phyloP scores from a whole-genome alignment of 1,140 invertebrate genomes.

The Brachionus sp. region DNA sequence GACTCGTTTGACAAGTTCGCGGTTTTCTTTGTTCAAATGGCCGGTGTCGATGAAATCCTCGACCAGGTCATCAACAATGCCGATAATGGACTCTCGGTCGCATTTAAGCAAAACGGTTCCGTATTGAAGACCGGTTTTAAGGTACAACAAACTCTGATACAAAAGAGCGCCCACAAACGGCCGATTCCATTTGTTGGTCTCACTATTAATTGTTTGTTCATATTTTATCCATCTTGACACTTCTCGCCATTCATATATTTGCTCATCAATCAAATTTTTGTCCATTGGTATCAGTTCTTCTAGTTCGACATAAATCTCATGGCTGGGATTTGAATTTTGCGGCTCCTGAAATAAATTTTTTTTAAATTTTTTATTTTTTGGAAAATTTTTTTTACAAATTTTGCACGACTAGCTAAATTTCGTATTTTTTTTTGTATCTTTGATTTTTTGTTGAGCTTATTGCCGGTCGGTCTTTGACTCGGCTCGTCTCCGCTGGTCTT shows the following conservation, averaged over 20 bases:
- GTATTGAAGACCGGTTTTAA: conserved; percentile 38
- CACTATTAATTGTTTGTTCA: conserved; percentile 22
- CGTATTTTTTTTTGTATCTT: conserved; percentile 20
- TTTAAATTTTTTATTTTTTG: neutral
- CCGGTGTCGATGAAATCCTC: conserved; percentile 25
- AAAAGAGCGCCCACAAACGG: conserved; percentile 17
- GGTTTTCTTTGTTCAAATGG: conserved; percentile 40
- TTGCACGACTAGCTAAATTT: conserved; percentile 2
- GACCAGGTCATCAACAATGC: conserved; percentile 26
- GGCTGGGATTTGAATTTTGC: neutral
- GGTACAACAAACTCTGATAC: conserved; percentile 31
- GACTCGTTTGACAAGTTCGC: neutral
- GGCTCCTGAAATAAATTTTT: neutral
- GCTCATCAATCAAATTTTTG: neutral
- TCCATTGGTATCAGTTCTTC: conserved; percentile 11
- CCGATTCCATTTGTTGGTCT: conserved; percentile 35
- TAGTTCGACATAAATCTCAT: conserved; percentile 36
- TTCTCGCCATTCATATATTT: conserved; percentile 32
- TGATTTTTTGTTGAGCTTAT: neutral
- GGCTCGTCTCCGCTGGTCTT: neutral
- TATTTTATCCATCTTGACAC: conserved; percentile 45
- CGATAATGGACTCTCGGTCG: conserved; percentile 3
- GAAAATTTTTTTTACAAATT: conserved; percentile 25
- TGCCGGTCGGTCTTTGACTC: neutral
- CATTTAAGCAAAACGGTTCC: conserved; percentile 35